Evolutionary conservation across 1,140 invertebrate genomes (phyloP), one percentile per base, ranked within the genome.

Genomic region (Notospermus geniculatus): DNA sequence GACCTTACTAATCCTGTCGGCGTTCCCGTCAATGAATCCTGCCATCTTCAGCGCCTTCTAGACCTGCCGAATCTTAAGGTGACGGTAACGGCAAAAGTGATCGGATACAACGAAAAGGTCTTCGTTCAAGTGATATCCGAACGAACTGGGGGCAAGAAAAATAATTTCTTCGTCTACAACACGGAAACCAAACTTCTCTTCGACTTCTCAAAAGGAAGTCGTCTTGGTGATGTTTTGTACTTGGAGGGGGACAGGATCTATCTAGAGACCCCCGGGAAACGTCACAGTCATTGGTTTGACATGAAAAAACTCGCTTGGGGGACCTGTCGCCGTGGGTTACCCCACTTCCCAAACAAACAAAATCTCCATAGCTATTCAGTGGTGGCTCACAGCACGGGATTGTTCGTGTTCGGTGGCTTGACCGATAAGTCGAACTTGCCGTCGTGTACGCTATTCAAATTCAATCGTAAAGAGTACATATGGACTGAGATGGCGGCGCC

Each of bases 381-480:
- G 39, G 41, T 59, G 13, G 59, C 57, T 27, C 54, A 71, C 53
- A 60, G 68, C 2, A 65, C 54, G 25, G 60, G 70, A n/a, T 53
- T 75, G 30, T 75, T 64, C 43, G 45, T 73, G 1, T 71, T 75
- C 58, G 71, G 71, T 45, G 73, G 73, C 5, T 69, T 65, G 56
- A 63, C 28, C 29, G 29, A 36, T 7, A 55, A 52, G 0, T 52
- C 50, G 0, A 63, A 64, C 57, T 62, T 59, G 15, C 62, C 64
- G 7, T 9, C 68, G 2, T 53, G 55, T 15, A 56, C 57, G 32
- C 66, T 63, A n/a, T 61, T 61, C 19, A 68, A 60, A 56, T 71
- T 61, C 57, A 69, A 62, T 39, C 58, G 66, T 53, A 58, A 54
- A 13, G 60, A 56, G 0, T 67, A 63, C 36, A 54, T 43, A 15